These are phyloP conservation scores for Physella acuta DNA, from an alignment of 1,140 invertebrate genomes.

Conservation along the genomic window DNA sequence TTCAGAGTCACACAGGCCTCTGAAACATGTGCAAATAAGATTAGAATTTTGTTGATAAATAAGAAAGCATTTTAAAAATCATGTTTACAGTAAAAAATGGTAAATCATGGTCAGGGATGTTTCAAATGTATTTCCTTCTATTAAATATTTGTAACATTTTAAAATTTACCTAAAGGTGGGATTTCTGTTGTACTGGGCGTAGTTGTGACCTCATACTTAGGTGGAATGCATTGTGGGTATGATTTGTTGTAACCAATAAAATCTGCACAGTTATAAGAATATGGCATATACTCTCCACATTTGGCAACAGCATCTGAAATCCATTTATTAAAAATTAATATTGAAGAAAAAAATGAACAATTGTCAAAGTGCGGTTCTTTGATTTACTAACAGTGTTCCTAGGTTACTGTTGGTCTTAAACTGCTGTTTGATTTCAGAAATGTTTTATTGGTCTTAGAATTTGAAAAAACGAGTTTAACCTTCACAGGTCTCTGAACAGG, in stretches of 20 bases:
- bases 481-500: neutral
- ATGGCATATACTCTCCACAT: constrained; percentile 11
- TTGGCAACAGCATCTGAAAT: constrained; percentile 13
- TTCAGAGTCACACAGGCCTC: constrained; percentile 12
- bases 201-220: neutral
- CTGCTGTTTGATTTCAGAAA: neutral
- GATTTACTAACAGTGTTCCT: neutral
- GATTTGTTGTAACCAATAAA: neutral
- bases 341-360: neutral
- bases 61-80: neutral
- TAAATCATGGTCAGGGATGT: neutral
- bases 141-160: neutral
- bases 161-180: neutral
- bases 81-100: neutral
- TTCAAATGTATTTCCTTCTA: neutral
- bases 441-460: neutral
- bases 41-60: neutral
- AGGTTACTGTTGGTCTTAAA: neutral
- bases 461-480: neutral
- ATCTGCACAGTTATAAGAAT: neutral
- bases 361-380: neutral
- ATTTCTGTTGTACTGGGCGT: neutral
- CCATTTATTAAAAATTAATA: neutral
- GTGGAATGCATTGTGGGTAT: constrained; percentile 6
- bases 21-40: neutral